Conservation (phyloP, 2,113 vertebrate genomes). For the Mobula birostris region DNA sequence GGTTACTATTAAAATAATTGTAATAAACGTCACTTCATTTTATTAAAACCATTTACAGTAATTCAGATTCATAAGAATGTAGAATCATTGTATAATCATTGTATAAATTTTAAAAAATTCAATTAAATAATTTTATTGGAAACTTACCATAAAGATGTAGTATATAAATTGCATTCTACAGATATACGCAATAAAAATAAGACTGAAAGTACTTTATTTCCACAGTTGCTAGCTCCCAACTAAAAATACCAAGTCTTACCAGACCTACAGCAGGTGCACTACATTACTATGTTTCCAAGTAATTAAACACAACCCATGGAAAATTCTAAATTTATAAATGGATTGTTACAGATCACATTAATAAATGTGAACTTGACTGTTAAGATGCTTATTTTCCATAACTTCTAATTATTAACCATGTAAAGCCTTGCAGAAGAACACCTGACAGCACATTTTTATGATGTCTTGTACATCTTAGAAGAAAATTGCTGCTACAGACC, state of each 20-base stretch:
- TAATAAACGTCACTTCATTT: neutral
- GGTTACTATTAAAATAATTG: neutral
- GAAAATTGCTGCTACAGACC: neutral
- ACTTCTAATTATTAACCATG: neutral
- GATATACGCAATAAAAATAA: neutral
- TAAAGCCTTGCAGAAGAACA: neutral
- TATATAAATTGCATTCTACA: neutral
- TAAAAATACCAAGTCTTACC: neutral
- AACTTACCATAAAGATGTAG: neutral
- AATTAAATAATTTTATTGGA: neutral
- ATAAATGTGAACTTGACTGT: too few species aligned
- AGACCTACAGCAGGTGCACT: neutral
- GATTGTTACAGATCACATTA: too few species aligned
- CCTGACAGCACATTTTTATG: neutral
- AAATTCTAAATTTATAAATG: neutral
- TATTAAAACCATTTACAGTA: conserved; percentile 15
- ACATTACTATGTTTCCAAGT: neutral
- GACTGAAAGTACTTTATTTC: neutral
- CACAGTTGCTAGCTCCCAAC: neutral
- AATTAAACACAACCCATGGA: too few species aligned
- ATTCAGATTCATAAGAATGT: neutral
- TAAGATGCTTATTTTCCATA: neutral
- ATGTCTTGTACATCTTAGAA: neutral
- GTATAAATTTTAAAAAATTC: neutral
- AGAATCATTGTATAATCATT: neutral